A percentile compares a stretch with the other conserved stretches of the same genome.
Conservation (phyloP, 2,113 vertebrate species). For the Melanerpes formicivorus region DNA sequence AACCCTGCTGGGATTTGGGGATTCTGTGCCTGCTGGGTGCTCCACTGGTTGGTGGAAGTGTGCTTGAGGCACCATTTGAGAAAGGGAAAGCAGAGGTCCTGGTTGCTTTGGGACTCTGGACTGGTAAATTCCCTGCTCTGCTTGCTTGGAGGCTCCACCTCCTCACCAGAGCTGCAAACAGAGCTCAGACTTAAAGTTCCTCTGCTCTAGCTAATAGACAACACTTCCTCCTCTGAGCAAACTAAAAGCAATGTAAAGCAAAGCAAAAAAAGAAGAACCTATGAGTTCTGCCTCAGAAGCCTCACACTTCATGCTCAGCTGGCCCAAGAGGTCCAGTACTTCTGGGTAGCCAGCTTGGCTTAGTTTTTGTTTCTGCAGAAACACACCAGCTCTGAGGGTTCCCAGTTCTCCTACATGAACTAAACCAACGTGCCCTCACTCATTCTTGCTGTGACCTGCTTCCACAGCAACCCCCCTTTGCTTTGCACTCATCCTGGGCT, state of each 20-base stretch:
- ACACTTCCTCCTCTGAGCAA: background rate
- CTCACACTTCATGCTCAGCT: background rate
- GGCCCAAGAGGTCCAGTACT: background rate
- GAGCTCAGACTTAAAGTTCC: background rate
- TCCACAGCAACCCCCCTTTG: accelerated
- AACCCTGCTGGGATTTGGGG: too few relatives aligned
- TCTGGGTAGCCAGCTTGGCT: background rate
- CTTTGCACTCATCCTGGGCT: background rate
- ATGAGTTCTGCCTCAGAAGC: background rate
- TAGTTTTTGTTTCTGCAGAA: background rate
- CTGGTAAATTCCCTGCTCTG: background rate
- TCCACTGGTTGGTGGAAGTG: background rate
- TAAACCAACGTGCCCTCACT: background rate
- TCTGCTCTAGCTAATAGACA: background rate
- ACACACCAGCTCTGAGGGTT: background rate
- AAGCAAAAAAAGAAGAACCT: background rate
- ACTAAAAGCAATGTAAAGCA: background rate
- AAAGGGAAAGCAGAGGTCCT: background rate
- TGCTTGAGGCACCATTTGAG: background rate
- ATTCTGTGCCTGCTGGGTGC: background rate
- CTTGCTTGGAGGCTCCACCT: background rate
- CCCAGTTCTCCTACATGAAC: background rate
- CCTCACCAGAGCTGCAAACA: background rate
- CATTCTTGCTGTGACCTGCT: background rate
- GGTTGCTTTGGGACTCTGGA: background rate